Base-by-base conservation (phyloP, 2,888 invertebrate genomes). In the Spisula solida region DNA sequence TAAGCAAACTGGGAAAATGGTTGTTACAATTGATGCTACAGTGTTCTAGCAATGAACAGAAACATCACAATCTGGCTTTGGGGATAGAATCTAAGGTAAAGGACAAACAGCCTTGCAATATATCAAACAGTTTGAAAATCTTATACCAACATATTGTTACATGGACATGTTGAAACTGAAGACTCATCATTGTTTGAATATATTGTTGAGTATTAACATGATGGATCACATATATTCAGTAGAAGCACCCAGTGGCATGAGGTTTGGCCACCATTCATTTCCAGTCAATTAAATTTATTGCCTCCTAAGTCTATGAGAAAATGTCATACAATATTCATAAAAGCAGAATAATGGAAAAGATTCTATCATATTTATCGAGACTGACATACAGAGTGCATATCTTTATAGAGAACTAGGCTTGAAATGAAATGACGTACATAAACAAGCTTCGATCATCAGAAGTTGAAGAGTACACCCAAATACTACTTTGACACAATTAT, bases 311-410 rank as follows among this genome's bases (percentile, higher is more conserved):
- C 82, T 82, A 41, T 10, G 14, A 47, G 41, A 56, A 60, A 56
- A 20, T 31, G 20, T 82, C 82, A 82, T 82, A 34, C n/a, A 82
- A 82, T 82, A 82, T 82, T 60, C 82, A 81, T 81, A 66, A 66
- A 66, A 66, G 60, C 60, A 66, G 60, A 66, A 66, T 66, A 25
- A 66, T 66, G 60, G 60, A 66, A 25, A 66, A 66, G 60, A 66
- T 66, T 66, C 25, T 66, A 66, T 66, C 60, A 66, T 25, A 25
- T 66, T 66, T 66, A 66, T 66, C 20, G 25, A 25, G 25, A 10
- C 60, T 66, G 25, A 66, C 60, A 66, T 25, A 66, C n/a, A 20
- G n/a, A n/a, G 25, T 66, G n/a, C 60, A 25, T 66, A n/a, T n/a
- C n/a, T n/a, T n/a, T n/a, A n/a, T n/a, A n/a, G n/a, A n/a, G n/a